These are phyloP conservation scores for Argyresthia goedartella DNA, from an alignment of 2,888 invertebrate genomes.

Conservation along the genomic window DNA sequence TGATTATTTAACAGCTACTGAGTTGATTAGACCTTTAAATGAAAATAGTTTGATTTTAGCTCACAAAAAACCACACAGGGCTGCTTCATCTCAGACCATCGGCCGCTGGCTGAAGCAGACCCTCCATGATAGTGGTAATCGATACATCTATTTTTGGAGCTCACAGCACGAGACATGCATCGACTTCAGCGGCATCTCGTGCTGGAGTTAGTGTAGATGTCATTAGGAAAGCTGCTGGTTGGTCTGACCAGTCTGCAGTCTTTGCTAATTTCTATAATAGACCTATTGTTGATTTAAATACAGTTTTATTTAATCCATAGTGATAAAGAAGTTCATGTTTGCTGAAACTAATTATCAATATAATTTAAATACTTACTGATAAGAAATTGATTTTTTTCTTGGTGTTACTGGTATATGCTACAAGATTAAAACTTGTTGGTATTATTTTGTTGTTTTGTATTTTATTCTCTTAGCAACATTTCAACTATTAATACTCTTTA, in stretches of 20 bases:
- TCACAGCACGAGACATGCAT: not conserved
- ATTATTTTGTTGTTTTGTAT: too few relatives aligned
- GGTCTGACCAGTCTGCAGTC: not conserved
- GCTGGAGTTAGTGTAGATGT: not conserved
- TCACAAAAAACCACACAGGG: not conserved
- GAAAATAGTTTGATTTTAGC: not conserved
- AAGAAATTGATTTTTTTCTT: too few relatives aligned
- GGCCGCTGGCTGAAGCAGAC: constrained; percentile 1
- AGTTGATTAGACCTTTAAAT: not conserved
- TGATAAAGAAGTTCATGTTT: too few relatives aligned
- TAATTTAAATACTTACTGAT: too few relatives aligned
- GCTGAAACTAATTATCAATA: too few relatives aligned
- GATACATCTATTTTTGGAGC: not conserved
- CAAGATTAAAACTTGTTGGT: too few relatives aligned
- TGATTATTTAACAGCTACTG: not conserved
- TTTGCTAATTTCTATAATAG: not conserved
- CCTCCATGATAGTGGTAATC: not conserved
- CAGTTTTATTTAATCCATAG: too few relatives aligned
- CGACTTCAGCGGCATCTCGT: not conserved
- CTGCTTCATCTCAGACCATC: not conserved
- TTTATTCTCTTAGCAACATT: too few relatives aligned
- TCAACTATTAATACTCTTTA: too few relatives aligned
- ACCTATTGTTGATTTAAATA: not conserved
- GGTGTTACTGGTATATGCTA: too few relatives aligned
- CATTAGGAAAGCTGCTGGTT: not conserved